A percentile compares a stretch with the other conserved stretches of the same genome.
phyloP scores from a whole-genome alignment of 1,140 invertebrate species.

The Orchesella cincta region DNA sequence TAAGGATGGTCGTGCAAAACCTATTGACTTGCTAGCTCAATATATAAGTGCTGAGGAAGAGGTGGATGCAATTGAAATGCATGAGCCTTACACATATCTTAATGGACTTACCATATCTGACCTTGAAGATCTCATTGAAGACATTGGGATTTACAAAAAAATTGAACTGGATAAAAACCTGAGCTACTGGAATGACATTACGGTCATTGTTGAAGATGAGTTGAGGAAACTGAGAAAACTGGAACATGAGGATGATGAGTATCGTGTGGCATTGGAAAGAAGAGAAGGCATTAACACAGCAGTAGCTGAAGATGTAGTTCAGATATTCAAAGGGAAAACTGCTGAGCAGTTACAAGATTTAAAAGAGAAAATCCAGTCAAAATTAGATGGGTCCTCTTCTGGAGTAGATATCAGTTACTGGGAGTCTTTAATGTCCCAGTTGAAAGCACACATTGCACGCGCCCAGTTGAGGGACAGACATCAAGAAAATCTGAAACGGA shows the following conservation, averaged over 20 bases:
- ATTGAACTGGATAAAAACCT: constrained; percentile 82
- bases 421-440: constrained; percentile 88
- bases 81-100: constrained; percentile 94
- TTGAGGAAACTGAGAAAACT: constrained; percentile 80
- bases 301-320: constrained; percentile 84
- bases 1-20: constrained; percentile 92
- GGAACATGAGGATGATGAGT: constrained; percentile 64
- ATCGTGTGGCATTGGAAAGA: constrained; percentile 67
- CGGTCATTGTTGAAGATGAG: constrained; percentile 94
- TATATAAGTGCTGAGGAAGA: constrained; percentile 93
- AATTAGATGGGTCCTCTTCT: constrained; percentile 79
- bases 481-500: constrained; percentile 84
- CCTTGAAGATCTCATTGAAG: constrained; percentile 94
- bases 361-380: constrained; percentile 83
- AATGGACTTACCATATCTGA: constrained; percentile 88
- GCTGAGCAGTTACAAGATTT: constrained; percentile 80
- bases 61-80: constrained; percentile 93
- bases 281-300: constrained; percentile 91
- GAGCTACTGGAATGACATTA: constrained; percentile 96
- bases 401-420: constrained; percentile 96
- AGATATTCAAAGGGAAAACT: constrained; percentile 92
- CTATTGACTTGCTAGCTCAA: constrained; percentile 95
- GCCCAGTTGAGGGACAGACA: constrained; percentile 88
- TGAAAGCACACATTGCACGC: constrained; percentile 94
- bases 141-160: constrained; percentile 89